Conservation (phyloP, 2,113 vertebrate genomes). For the Thunnus maccoyii region DNA sequence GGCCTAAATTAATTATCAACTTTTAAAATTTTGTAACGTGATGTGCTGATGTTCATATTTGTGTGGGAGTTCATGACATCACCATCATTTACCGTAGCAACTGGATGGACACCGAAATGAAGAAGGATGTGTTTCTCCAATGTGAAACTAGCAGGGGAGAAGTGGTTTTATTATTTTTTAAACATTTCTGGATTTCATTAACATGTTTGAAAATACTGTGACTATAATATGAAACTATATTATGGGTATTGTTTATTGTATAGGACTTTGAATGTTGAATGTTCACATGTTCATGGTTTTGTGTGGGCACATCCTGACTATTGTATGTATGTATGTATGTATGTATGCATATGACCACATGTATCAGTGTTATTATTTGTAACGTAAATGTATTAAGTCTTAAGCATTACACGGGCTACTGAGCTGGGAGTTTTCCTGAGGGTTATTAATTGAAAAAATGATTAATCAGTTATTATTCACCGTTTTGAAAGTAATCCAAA, state of each 20-base stretch:
- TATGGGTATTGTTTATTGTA: slow-evolving; percentile 26
- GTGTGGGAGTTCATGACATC: neutral
- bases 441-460: slow-evolving; percentile 15
- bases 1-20: neutral
- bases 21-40: neutral
- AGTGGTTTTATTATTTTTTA: slow-evolving; percentile 6
- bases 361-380: slow-evolving; percentile 56
- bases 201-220: slow-evolving; percentile 62
- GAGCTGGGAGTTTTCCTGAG: slow-evolving; percentile 12
- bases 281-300: neutral
- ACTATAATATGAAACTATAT: slow-evolving; percentile 38
- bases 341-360: slow-evolving; percentile 27
- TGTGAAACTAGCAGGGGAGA: neutral
- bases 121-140: neutral
- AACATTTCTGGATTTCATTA: slow-evolving; percentile 21
- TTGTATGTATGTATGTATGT: slow-evolving; percentile 24
- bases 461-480: slow-evolving; percentile 10
- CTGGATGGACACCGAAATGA: neutral
- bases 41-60: neutral
- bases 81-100: neutral
- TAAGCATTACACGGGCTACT: slow-evolving; percentile 30
- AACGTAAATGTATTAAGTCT: slow-evolving; percentile 35
- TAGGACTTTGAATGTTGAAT: slow-evolving; percentile 31
- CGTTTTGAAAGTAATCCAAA: neutral
- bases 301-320: slow-evolving; percentile 33